Evolutionary conservation across 2,888 invertebrate species (phyloP).

Genomic region (Philopedon plagiatum): DNA sequence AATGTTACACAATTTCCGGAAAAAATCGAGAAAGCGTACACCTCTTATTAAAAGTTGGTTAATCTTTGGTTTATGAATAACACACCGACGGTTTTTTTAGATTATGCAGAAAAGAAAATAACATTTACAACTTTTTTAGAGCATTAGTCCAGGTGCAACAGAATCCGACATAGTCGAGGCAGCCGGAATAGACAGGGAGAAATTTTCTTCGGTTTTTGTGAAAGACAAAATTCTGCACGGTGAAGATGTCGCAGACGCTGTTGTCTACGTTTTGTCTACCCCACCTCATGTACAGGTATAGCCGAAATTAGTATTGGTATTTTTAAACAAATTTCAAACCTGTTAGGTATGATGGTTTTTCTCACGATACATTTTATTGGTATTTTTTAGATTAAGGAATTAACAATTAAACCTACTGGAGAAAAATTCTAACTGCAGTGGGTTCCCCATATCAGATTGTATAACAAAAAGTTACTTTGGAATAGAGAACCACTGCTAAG

Average conservation of each 20-base stretch:
- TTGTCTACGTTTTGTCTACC: slow-evolving; percentile 32
- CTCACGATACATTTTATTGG: background rate
- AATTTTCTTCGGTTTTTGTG: background rate
- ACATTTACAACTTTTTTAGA: too few relatives aligned
- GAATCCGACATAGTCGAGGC: slow-evolving; percentile 53
- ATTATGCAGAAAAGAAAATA: too few relatives aligned
- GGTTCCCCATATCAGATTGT: too few relatives aligned
- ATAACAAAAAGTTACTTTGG: too few relatives aligned
- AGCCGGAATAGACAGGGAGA: slow-evolving; percentile 21
- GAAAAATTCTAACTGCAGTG: slow-evolving; percentile 24
- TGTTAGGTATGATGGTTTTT: too few relatives aligned
- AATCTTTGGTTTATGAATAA: too few relatives aligned
- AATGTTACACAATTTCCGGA: too few relatives aligned
- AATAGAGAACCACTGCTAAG: too few relatives aligned
- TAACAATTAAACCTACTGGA: slow-evolving; percentile 31
- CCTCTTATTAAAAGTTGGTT: too few relatives aligned
- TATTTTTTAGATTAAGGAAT: slow-evolving; percentile 36
- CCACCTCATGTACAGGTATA: background rate
- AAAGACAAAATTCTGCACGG: slow-evolving; percentile 42
- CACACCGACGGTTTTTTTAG: too few relatives aligned
- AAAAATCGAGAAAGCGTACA: too few relatives aligned
- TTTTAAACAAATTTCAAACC: background rate
- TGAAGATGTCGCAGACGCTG: slow-evolving; percentile 52
- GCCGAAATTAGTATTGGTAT: too few relatives aligned
- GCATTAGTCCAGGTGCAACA: slow-evolving; percentile 58